A percentile compares a stretch with the other conserved stretches of the same genome.
Conservation (phyloP, 2,888 invertebrate genomes). For the Thera obeliscata region DNA sequence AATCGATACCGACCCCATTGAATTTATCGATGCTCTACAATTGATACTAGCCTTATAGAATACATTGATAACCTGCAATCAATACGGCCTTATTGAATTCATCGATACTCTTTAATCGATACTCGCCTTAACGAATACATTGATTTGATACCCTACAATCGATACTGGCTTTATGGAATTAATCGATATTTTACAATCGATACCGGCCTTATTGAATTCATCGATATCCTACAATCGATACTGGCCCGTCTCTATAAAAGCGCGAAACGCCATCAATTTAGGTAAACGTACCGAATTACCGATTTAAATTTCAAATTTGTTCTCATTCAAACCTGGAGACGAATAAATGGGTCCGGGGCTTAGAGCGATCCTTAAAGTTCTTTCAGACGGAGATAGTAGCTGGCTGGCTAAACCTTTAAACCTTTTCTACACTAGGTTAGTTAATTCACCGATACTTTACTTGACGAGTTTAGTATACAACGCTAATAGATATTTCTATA, state of each 20-base stretch:
- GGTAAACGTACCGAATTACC: conserved; percentile 42
- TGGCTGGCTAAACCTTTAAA: not conserved
- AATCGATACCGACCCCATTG: too few species aligned
- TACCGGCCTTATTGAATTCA: conserved; percentile 5
- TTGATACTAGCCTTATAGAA: too few species aligned
- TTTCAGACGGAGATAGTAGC: conserved; percentile 16
- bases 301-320: conserved; percentile 62
- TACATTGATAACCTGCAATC: too few species aligned
- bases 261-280: conserved; percentile 42
- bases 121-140: too few species aligned
- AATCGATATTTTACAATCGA: not conserved
- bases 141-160: too few species aligned
- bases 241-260: conserved; percentile 17
- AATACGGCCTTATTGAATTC: too few species aligned
- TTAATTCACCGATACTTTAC: too few species aligned
- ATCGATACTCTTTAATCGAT: too few species aligned
- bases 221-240: conserved; percentile 14
- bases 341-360: conserved; percentile 48
- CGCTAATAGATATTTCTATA: too few species aligned
- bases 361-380: conserved; percentile 16
- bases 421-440: not conserved
- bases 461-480: too few species aligned
- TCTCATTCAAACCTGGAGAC: conserved; percentile 56
- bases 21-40: too few species aligned
- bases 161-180: not conserved